Evolutionary conservation across 2,797 vertebrate species (phyloP).

Genomic region (Streptopelia turtur): DNA sequence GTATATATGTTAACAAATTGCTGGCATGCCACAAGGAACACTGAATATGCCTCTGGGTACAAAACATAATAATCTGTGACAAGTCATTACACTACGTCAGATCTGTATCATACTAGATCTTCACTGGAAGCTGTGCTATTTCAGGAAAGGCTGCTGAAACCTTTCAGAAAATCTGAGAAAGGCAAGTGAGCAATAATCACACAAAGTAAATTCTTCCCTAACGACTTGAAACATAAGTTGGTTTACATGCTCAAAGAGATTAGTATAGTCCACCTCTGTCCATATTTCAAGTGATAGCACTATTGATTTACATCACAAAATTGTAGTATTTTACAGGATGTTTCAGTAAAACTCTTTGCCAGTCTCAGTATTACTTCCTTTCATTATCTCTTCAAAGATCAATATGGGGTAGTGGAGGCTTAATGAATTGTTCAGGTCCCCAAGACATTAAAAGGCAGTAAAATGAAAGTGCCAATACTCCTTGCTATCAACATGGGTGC

Average conservation of each 20-base stretch:
- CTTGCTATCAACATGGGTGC: not conserved
- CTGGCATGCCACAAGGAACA: not conserved
- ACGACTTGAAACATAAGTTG: not conserved
- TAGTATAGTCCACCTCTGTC: rapidly evolving
- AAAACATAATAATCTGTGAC: not conserved
- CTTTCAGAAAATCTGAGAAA: not conserved
- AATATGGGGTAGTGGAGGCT: not conserved
- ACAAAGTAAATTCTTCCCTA: not conserved
- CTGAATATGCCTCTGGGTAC: not conserved
- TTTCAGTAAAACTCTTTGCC: not conserved
- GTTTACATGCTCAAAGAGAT: not conserved
- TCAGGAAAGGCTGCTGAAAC: not conserved
- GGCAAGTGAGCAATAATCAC: not conserved
- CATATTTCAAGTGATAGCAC: not conserved
- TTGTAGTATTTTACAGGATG: not conserved
- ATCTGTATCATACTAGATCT: not conserved
- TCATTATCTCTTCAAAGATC: not conserved
- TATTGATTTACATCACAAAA: not conserved
- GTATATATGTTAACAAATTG: not conserved
- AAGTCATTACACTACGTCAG: not conserved
- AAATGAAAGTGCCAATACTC: not conserved
- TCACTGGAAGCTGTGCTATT: not conserved
- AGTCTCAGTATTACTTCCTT: not conserved
- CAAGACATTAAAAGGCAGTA: not conserved
- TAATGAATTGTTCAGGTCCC: not conserved